Base-by-base conservation (phyloP, 2,113 vertebrate genomes). In the Cathartes aura region DNA sequence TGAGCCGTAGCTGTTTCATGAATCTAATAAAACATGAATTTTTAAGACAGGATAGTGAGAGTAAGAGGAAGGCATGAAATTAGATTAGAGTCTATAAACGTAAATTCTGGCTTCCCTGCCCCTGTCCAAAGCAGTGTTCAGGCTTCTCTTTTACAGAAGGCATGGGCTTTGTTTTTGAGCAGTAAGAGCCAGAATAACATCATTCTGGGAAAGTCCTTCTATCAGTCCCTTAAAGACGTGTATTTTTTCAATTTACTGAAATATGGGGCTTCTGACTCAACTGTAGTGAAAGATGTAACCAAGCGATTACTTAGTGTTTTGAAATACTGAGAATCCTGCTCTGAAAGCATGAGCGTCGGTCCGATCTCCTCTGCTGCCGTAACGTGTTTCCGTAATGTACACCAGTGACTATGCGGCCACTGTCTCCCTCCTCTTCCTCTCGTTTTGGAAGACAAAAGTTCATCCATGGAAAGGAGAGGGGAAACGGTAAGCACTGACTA, bases 41-140 rank as follows among this genome's bases (percentile, higher is more conserved):
- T 97, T 95, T 60, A 93, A 96, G 80, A 87, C 63, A 63, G 73
- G 47, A 67, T 78, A 84, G 82, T 81, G 66, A 78, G 78, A 83
- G 32, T 82, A 47, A 71, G 94, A 80, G 73, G 56, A 92, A 90
- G 62, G 87, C 9, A 6, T 96, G 91, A 96, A 96, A 97, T 97
- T 79, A 91, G 93, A 92, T 95, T 95, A 96, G 59, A 48, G 53
- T 53, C 56, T 92, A 26, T 89, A 92, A 94, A 92, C 83, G 50
- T 52, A 68, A 96, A 84, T 34, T 89, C 34, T 79, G 50, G 42
- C 74, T 96, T 94, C 48, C 78, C 30, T 92, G 40, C 43, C 29
- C 23, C 45, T 3, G 6, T 78, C 84, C 76, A 56, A 82, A 93
- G 48, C 26, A 67, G 59, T 3, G 1, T 50, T 79, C 68, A 15